phyloP scores from a whole-genome alignment of 2,797 vertebrate species.

The Squalus acanthias region DNA sequence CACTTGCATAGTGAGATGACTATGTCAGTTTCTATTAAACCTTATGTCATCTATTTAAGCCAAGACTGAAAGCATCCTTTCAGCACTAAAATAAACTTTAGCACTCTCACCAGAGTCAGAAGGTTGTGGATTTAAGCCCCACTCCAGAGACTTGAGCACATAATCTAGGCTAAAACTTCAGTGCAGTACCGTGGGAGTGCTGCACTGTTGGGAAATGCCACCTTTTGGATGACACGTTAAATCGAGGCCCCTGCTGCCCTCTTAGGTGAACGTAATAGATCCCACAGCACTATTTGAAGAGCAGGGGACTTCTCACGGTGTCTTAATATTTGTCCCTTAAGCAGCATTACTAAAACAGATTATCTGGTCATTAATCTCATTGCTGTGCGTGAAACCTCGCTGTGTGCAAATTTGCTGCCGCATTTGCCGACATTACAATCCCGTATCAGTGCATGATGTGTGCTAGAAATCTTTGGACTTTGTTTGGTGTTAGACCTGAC shows the following conservation, averaged over 20 bases:
- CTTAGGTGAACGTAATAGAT: neutral
- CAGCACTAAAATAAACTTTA: neutral
- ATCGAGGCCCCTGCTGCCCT: neutral
- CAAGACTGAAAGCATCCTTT: neutral
- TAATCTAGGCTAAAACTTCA: neutral
- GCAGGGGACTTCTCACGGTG: neutral
- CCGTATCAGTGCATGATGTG: neutral
- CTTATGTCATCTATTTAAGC: neutral
- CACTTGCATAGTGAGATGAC: constrained; percentile 39
- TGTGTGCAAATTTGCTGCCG: neutral
- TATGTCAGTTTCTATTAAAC: neutral
- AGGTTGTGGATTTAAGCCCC: neutral
- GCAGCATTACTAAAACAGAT: neutral
- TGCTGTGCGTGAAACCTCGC: neutral
- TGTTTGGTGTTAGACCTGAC: neutral
- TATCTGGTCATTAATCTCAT: neutral
- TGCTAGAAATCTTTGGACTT: neutral
- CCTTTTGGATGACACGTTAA: neutral
- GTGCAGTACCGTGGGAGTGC: neutral
- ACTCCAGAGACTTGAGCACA: neutral
- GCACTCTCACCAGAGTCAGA: neutral
- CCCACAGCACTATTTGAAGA: neutral
- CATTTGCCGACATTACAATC: neutral
- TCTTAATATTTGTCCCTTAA: neutral
- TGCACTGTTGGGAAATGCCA: neutral